A percentile compares a stretch with the other conserved stretches of the same genome.
These are phyloP conservation scores for Gryon sp. DNA, from an alignment of 1,140 invertebrate genomes.

Conservation along the genomic window DNA sequence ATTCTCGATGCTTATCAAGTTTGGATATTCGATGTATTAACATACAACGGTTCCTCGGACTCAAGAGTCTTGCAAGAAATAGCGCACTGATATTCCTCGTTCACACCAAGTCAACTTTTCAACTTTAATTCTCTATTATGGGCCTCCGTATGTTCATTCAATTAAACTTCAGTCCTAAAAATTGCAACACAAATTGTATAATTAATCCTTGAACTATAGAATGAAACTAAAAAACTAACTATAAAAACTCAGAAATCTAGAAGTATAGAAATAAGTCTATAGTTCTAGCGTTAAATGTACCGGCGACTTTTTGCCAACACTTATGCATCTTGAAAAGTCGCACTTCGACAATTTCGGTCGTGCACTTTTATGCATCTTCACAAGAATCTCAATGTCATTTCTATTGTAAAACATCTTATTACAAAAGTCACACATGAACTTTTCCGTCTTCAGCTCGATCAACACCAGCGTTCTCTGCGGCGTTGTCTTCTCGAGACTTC, in stretches of 20 bases:
- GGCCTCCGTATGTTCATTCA: constrained; percentile 60
- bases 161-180: constrained; percentile 65
- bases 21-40: constrained; percentile 73
- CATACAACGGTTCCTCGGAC: constrained; percentile 69
- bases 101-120: constrained; percentile 54
- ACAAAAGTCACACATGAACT: constrained; percentile 72
- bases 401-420: constrained; percentile 62
- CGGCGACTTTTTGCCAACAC: constrained; percentile 65
- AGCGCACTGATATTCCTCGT: constrained; percentile 73
- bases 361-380: constrained; percentile 64
- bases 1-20: constrained; percentile 68
- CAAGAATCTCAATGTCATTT: constrained; percentile 67
- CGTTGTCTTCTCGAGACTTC: background rate
- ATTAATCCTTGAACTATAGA: no score
- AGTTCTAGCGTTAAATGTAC: constrained; percentile 60
- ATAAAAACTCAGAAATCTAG: no score
- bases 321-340: constrained; percentile 70
- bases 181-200: constrained; percentile 63
- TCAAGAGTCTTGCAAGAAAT: constrained; percentile 73
- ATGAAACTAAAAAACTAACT: no score
- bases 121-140: constrained; percentile 61
- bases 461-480: constrained; percentile 19
- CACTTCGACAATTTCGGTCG: constrained; percentile 70
- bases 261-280: no score
- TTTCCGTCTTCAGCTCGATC: constrained; percentile 23